phyloP scores from a whole-genome alignment of 2,888 invertebrate species.

The Andrena praecox region DNA sequence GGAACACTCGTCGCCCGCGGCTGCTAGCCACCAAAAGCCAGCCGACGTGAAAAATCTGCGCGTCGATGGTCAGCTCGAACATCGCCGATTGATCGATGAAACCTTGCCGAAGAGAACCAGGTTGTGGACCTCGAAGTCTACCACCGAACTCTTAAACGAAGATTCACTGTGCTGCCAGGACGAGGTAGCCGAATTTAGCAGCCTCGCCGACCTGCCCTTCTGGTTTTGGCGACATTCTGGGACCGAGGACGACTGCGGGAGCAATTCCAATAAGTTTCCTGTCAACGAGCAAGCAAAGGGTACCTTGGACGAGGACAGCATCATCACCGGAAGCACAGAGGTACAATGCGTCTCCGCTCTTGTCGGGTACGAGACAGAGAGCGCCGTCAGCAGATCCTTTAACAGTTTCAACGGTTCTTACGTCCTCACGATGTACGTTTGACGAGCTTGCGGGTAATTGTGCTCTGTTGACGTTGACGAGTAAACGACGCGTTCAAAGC shows the following conservation, averaged over 20 bases:
- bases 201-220: constrained; percentile 17
- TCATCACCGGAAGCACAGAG: background rate
- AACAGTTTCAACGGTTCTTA: constrained; percentile 39
- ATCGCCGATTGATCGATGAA: background rate
- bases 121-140: constrained; percentile 25
- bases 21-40: background rate
- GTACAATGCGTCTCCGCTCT: background rate
- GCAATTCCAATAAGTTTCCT: background rate
- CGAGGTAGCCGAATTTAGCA: constrained; percentile 29
- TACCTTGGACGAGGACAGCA: background rate
- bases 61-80: too few relatives aligned
- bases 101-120: background rate
- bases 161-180: background rate
- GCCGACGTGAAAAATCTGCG: background rate
- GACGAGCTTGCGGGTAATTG: background rate
- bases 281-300: background rate
- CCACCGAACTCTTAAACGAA: background rate
- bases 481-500: too few relatives aligned
- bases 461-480: background rate
- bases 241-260: background rate
- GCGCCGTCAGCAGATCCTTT: constrained; percentile 7
- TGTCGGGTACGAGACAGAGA: background rate
- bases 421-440: constrained; percentile 65
- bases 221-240: background rate
- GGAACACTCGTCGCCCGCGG: background rate